Base-by-base conservation (phyloP, 1,140 invertebrate species). In the Drosophila dunni region DNA sequence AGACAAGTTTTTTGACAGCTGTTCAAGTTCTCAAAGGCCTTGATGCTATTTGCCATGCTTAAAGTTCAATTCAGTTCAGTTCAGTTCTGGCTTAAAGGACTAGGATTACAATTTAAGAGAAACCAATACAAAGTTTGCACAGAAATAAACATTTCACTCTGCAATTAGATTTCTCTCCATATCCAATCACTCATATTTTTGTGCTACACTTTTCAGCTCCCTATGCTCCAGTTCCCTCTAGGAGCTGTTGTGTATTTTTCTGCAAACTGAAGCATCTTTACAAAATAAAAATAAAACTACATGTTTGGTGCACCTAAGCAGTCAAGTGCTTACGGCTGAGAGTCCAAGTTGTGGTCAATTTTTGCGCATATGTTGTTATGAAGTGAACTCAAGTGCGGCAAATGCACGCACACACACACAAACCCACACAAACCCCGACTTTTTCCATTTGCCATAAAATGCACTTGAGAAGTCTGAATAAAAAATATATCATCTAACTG, bases 1-100 rank as follows among this genome's bases (percentile, higher is more conserved):
- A 81, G 84, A 83, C 78, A 89, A 78, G 81, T 89, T 89, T 88
- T 83, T 88, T 73, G 77, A 54, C 84, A 88, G 84, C 80, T 88
- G 84, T 70, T 67, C 67, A 67, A 78, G 64, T 81, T 88, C 84
- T 57, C 84, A 88, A 84, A 83, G 77, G 65, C 58, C 50, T 75
- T 57, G 15, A 2, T 50, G 61, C 57, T 54, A 64, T 20, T 54
- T 63, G 61, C 69, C 66, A 20, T 17, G 15, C 50, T 56, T 69
- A 50, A 81, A 65, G 40, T 44, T 17, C 24, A 29, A 0, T 29
- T 29, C 24, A 2, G 4, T 29, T 29, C 24, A n/a, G 46, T 15
- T 24, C 38, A 54, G 53, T 44, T 42, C 4, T 4, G 24, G 29
- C 50, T 64, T 53, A 54, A 64, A 42, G 29, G 29, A 13, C 57